A percentile compares a stretch with the other conserved stretches of the same genome.
These are phyloP conservation scores for Lordiphosa stackelbergi DNA, from an alignment of 1,140 invertebrate species.

Conservation along the genomic window DNA sequence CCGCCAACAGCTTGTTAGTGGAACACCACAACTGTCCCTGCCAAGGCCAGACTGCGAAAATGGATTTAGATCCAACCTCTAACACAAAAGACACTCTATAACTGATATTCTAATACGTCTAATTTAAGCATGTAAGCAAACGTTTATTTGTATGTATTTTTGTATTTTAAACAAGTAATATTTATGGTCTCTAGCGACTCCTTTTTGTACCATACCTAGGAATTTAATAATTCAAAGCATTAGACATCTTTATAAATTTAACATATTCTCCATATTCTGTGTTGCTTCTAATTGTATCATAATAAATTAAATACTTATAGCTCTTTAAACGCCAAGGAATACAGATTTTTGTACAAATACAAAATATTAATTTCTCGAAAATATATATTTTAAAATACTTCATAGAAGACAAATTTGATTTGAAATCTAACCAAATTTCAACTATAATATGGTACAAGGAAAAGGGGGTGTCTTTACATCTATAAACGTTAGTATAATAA, in stretches of 20 bases:
- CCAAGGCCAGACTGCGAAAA: conserved; percentile 1
- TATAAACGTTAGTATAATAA: no score
- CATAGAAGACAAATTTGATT: no score
- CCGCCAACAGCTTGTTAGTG: conserved; percentile 56
- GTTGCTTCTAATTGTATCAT: conserved; percentile 4
- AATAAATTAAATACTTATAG: conserved; percentile 1
- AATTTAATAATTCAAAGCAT: conserved; percentile 4
- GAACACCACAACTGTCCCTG: conserved; percentile 9
- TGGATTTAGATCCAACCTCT: conserved; percentile 5
- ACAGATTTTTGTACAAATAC: conserved; percentile 6
- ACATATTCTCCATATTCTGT: neutral
- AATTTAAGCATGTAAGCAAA: conserved; percentile 43
- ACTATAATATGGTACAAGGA: no score
- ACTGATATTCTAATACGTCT: conserved; percentile 49
- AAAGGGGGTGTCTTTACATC: no score
- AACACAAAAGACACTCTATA: conserved; percentile 44
- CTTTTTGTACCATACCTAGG: conserved; percentile 42
- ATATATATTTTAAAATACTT: no score
- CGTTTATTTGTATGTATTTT: conserved; percentile 61
- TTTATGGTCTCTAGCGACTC: conserved; percentile 33
- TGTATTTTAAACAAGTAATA: conserved; percentile 49
- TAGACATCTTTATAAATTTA: neutral
- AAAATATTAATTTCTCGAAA: no score
- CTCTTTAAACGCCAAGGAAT: neutral
- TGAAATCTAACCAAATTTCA: no score